Evolutionary conservation across 1,140 invertebrate genomes (phyloP).

Genomic region (Rhynchophorus ferrugineus): DNA sequence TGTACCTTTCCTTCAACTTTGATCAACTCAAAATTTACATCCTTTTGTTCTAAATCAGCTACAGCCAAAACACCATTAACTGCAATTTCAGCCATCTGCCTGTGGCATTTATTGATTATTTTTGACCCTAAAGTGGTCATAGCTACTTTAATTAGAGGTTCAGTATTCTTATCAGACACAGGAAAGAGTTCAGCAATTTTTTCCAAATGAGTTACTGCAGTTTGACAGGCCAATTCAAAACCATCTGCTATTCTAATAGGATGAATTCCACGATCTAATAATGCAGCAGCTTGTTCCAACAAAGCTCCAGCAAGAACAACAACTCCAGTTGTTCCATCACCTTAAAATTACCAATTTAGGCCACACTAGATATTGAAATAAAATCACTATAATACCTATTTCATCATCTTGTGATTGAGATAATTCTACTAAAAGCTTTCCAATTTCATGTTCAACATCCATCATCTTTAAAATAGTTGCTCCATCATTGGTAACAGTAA

Average conservation of each 20-base stretch:
- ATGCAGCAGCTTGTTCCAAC: conserved; percentile 86
- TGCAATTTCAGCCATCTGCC: conserved; percentile 98
- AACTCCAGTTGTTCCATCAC: conserved; percentile 98
- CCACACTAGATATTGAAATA: conserved; percentile 2
- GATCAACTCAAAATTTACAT: conserved; percentile 99
- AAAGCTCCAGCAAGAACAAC: conserved; percentile 82
- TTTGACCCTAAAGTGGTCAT: conserved; percentile 99
- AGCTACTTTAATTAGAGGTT: conserved; percentile 88
- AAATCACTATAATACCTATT: conserved; percentile 54
- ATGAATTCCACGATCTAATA: conserved; percentile 96
- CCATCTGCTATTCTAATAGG: conserved; percentile 98
- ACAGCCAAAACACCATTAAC: conserved; percentile 92
- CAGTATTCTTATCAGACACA: conserved; percentile 71
- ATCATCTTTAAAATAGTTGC: conserved; percentile 99
- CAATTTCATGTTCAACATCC: conserved; percentile 99
- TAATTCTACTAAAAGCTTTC: conserved; percentile 95
- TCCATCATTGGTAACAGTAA: conserved; percentile 98
- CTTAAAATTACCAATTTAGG: conserved; percentile 18
- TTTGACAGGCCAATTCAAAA: conserved; percentile 93
- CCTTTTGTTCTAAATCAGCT: conserved; percentile 85
- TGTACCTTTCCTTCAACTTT: conserved; percentile 92
- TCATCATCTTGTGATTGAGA: conserved; percentile 99
- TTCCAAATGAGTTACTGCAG: conserved; percentile 81
- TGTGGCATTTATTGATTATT: conserved; percentile 87
- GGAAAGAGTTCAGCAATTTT: conserved; percentile 85